Percentiles rank a stretch among this genome's conserved stretches.
These are phyloP conservation scores for Ispidina lecontei DNA, from an alignment of 2,797 vertebrate species.

Conservation along the genomic window DNA sequence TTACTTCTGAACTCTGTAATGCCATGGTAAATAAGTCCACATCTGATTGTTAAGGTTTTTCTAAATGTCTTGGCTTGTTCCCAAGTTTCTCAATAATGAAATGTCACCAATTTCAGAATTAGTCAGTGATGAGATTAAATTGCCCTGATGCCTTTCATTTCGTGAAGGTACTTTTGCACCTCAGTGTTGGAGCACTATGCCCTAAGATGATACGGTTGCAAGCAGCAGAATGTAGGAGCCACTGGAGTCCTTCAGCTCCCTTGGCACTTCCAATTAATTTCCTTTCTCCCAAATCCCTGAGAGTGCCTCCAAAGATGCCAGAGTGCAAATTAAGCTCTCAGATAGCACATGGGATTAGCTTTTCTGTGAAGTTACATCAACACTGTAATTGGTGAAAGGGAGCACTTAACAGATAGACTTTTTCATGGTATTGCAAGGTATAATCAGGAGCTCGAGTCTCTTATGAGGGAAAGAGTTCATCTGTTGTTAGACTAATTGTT, in stretches of 20 bases:
- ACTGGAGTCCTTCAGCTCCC: neutral
- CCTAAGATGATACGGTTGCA: neutral
- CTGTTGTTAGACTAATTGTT: neutral
- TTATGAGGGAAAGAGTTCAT: neutral
- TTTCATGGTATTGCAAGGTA: neutral
- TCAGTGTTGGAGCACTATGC: neutral
- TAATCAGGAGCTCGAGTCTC: neutral
- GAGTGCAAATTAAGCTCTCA: neutral
- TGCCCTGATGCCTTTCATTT: neutral
- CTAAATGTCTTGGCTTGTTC: neutral
- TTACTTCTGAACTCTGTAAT: neutral
- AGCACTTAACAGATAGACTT: neutral
- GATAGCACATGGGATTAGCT: neutral
- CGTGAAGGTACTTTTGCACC: neutral
- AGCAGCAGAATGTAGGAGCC: neutral
- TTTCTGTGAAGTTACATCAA: neutral
- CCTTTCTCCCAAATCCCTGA: constrained; percentile 1
- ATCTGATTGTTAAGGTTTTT: neutral
- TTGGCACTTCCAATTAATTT: neutral
- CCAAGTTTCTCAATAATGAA: neutral
- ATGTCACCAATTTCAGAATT: neutral
- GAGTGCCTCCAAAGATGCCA: neutral
- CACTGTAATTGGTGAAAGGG: neutral
- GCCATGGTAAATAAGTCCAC: neutral
- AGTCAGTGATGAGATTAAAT: neutral